Evolutionary conservation across 2,113 vertebrate genomes (phyloP).

Genomic region (Dipodomys stephensi): DNA sequence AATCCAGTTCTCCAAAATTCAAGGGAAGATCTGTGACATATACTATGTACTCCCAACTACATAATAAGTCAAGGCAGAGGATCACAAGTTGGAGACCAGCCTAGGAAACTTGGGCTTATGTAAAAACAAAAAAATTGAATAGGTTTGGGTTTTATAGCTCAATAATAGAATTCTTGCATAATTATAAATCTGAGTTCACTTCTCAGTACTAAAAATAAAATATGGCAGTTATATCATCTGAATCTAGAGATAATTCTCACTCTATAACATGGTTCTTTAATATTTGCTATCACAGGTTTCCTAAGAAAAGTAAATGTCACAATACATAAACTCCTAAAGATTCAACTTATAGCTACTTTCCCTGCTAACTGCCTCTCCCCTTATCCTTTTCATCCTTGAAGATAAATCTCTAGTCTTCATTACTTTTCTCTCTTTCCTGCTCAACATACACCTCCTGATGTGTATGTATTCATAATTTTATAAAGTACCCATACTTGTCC

Average conservation of each 20-base stretch:
- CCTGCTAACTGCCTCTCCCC: rapidly evolving
- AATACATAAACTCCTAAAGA: neutral
- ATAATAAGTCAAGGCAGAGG: neutral
- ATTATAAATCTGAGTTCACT: too few relatives aligned
- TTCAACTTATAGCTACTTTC: neutral
- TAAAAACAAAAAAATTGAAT: too few relatives aligned
- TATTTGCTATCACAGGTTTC: neutral
- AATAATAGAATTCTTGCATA: too few relatives aligned
- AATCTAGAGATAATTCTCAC: neutral
- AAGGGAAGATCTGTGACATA: neutral
- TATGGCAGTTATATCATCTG: neutral
- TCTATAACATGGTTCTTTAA: neutral
- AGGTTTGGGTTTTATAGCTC: too few relatives aligned
- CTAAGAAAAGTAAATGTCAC: neutral
- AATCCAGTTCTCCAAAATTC: neutral
- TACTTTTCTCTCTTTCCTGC: neutral
- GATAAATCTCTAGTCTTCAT: neutral
- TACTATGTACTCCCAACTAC: neutral
- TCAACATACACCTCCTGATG: neutral
- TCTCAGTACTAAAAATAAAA: too few relatives aligned
- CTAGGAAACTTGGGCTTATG: too few relatives aligned
- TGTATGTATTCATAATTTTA: neutral
- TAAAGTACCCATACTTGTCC: neutral
- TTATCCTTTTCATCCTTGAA: neutral
- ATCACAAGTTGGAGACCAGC: neutral